Percentiles rank a stretch among this genome's conserved stretches.
These are phyloP conservation scores for Folsomia candida DNA, from an alignment of 2,888 invertebrate species.

Conservation along the genomic window DNA sequence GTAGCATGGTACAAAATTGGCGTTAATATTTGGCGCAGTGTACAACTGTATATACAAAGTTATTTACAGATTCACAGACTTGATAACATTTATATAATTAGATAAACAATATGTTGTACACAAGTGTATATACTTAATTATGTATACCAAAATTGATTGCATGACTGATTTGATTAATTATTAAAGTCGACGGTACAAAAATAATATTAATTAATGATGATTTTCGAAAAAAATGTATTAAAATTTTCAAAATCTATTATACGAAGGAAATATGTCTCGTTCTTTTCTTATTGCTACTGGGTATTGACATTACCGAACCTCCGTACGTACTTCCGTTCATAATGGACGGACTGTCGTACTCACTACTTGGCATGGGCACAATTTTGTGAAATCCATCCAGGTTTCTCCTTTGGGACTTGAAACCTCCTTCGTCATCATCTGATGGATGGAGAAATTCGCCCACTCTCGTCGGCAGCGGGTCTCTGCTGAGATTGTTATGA, in stretches of 20 bases:
- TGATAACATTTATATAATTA: not conserved
- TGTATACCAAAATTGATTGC: slow-evolving; percentile 13
- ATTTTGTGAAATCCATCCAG: slow-evolving; percentile 47
- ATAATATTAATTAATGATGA: not conserved
- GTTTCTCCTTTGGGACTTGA: slow-evolving; percentile 41
- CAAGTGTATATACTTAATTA: not conserved
- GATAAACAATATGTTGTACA: not conserved
- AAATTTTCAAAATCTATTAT: slow-evolving; percentile 20
- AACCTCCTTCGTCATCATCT: slow-evolving; percentile 50
- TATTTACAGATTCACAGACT: not conserved
- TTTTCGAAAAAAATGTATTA: not conserved
- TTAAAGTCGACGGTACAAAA: slow-evolving; percentile 1
- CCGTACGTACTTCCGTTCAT: slow-evolving; percentile 50
- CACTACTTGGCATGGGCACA: slow-evolving; percentile 49
- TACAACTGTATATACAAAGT: not conserved
- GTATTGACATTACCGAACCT: slow-evolving; percentile 49
- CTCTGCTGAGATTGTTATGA: slow-evolving; percentile 44
- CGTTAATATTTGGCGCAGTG: not conserved
- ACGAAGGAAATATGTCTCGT: slow-evolving; percentile 50
- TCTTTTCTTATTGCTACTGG: slow-evolving; percentile 50
- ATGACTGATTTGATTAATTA: slow-evolving; percentile 13
- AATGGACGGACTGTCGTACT: slow-evolving; percentile 49
- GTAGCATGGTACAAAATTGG: not conserved
- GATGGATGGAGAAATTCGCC: slow-evolving; percentile 38
- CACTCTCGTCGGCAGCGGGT: slow-evolving; percentile 20